These are phyloP conservation scores for Galeopterus variegatus DNA, from an alignment of 2,113 vertebrate genomes.

Conservation along the genomic window DNA sequence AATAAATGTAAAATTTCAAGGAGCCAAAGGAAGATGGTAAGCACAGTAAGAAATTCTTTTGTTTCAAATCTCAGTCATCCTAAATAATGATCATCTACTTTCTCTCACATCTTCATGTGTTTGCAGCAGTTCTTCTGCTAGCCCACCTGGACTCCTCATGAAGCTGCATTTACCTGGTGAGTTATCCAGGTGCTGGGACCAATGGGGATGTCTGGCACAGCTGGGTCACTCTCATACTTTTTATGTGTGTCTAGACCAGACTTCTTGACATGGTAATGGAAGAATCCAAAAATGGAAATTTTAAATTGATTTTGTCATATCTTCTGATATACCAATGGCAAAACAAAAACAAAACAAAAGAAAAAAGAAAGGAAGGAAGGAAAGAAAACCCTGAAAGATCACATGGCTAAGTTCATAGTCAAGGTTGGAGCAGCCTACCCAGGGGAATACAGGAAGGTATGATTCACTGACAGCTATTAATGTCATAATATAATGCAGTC, in stretches of 20 bases:
- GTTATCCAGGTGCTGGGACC: neutral
- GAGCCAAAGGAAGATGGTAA: neutral
- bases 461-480: neutral
- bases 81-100: neutral
- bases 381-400: neutral
- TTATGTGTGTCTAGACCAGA: neutral
- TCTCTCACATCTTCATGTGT: no score
- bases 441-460: neutral
- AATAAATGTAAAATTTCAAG: slow-evolving; percentile 3
- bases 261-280: neutral
- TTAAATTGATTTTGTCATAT: neutral
- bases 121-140: neutral
- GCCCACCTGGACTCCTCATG: neutral
- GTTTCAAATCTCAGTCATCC: neutral
- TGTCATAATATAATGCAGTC: no score
- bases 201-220: neutral
- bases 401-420: neutral
- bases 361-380: neutral
- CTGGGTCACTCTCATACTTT: neutral
- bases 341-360: neutral
- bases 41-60: neutral
- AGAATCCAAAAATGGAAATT: neutral
- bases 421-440: neutral
- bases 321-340: neutral
- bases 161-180: neutral